These are phyloP conservation scores for Selenia dentaria DNA, from an alignment of 2,888 invertebrate genomes.

Conservation along the genomic window DNA sequence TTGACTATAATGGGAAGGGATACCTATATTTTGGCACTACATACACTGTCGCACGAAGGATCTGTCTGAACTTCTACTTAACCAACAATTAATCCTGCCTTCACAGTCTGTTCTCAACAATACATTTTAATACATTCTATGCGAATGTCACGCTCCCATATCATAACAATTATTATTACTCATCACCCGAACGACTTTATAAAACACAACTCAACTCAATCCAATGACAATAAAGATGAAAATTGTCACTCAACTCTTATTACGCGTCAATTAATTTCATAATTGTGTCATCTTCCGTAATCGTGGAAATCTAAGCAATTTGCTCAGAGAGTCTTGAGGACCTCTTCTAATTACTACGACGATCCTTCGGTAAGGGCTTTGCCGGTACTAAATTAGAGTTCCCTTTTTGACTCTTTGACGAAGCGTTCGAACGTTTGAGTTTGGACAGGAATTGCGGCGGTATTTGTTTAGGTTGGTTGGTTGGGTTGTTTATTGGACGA, in stretches of 20 bases:
- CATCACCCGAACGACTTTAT: conserved; percentile 7
- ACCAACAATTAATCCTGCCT: too few species aligned
- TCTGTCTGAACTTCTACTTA: too few species aligned
- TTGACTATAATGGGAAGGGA: too few species aligned
- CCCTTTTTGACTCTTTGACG: conserved; percentile 22
- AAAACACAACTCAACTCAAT: conserved; percentile 9
- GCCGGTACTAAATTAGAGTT: conserved; percentile 28
- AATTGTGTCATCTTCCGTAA: conserved; percentile 37
- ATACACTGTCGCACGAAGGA: too few species aligned
- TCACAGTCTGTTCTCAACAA: too few species aligned
- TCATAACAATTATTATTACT: conserved; percentile 5
- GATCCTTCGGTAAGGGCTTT: conserved; percentile 17
- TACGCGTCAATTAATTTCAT: conserved; percentile 29
- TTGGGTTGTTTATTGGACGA: not conserved
- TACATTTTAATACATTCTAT: too few species aligned
- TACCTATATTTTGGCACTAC: too few species aligned
- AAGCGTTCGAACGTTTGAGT: conserved; percentile 8
- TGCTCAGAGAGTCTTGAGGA: conserved; percentile 26
- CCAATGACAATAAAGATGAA: conserved; percentile 16
- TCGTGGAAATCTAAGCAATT: conserved; percentile 37
- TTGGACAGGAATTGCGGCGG: conserved; percentile 7
- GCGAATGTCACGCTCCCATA: not conserved
- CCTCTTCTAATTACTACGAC: conserved; percentile 31
- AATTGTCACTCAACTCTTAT: conserved; percentile 19
- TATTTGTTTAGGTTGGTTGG: conserved; percentile 2